These are phyloP conservation scores for Tringa solitaria DNA, from an alignment of 2,113 vertebrate genomes.

Conservation along the genomic window DNA sequence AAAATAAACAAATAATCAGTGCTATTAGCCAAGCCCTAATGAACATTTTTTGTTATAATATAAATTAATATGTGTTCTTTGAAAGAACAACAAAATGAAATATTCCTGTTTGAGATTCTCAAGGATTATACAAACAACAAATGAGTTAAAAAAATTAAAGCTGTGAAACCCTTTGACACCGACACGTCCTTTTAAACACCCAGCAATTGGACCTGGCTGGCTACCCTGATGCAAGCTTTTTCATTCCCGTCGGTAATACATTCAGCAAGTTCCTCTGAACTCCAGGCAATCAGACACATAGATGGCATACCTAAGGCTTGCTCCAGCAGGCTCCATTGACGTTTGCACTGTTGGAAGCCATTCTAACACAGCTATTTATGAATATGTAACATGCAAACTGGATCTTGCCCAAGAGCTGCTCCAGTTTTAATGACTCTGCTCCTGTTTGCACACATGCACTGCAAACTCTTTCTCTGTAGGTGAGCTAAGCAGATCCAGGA, in stretches of 20 bases:
- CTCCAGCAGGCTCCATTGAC: constrained; percentile 70
- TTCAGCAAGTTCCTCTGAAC: constrained; percentile 64
- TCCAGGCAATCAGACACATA: constrained; percentile 62
- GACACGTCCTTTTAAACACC: not conserved
- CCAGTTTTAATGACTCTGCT: constrained; percentile 53
- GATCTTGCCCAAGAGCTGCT: constrained; percentile 53
- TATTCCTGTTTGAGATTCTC: not conserved
- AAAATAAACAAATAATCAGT: constrained; percentile 68
- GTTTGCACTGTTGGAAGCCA: constrained; percentile 59
- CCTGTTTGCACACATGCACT: constrained; percentile 31
- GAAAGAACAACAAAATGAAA: constrained; percentile 17
- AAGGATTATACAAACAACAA: not conserved
- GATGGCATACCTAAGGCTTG: constrained; percentile 68
- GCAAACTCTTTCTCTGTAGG: not conserved
- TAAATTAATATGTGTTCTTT: constrained; percentile 40
- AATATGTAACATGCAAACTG: constrained; percentile 63
- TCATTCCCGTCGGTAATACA: constrained; percentile 52
- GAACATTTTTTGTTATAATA: constrained; percentile 43
- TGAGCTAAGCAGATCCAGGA: constrained; percentile 44
- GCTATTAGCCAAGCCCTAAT: constrained; percentile 40
- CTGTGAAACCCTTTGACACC: not conserved
- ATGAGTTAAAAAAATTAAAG: not conserved
- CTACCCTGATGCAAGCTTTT: constrained; percentile 31
- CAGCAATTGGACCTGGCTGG: constrained; percentile 23
- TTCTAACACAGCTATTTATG: constrained; percentile 57